Conservation (phyloP, 2,797 vertebrate species). For the Babyrousa celebensis region DNA sequence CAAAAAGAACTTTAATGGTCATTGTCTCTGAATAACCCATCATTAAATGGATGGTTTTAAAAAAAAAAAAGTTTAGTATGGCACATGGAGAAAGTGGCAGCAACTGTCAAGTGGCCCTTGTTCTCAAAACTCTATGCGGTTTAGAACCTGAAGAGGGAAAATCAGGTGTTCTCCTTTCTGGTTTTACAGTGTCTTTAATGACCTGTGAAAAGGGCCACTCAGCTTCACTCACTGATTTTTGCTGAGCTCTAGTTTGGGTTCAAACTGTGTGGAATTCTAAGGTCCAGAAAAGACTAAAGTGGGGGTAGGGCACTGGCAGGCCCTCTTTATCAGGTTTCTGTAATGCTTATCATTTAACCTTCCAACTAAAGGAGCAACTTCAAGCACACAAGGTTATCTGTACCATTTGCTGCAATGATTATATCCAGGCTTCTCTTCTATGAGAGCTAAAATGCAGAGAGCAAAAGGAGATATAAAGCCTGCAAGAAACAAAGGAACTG, state of each 20-base stretch:
- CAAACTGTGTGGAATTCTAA: neutral
- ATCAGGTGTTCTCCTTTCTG: neutral
- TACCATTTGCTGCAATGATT: neutral
- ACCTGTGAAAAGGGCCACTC: neutral
- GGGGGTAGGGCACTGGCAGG: accelerated
- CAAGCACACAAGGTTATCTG: neutral
- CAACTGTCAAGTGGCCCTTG: neutral
- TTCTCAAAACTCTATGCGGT: neutral
- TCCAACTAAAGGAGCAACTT: neutral
- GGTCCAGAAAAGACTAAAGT: neutral
- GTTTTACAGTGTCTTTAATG: neutral
- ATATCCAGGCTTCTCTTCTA: neutral
- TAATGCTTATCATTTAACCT: neutral
- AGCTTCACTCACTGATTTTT: neutral
- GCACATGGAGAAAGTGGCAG: neutral
- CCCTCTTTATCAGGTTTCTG: neutral
- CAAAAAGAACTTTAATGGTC: neutral
- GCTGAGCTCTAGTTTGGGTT: neutral
- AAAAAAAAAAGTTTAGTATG: neutral
- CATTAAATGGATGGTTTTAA: neutral
- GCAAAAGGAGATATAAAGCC: neutral
- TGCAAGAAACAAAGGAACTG: neutral
- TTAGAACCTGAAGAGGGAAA: neutral
- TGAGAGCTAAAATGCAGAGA: neutral
- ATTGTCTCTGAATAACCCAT: neutral